Evolutionary conservation across 2,113 vertebrate species (phyloP).

Genomic region (Oryzias celebensis): DNA sequence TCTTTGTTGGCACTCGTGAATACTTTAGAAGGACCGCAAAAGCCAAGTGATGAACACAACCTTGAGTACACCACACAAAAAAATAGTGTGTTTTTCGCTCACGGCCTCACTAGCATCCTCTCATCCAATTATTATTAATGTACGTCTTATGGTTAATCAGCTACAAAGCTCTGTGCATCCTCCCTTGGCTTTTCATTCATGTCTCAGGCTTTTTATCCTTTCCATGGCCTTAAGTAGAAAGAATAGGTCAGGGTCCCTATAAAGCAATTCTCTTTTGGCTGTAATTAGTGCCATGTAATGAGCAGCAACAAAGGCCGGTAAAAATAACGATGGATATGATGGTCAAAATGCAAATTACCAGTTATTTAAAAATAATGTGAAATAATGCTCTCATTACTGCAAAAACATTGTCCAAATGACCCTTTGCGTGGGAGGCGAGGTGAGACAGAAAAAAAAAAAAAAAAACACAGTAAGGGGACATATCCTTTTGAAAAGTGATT

Average conservation of each 20-base stretch:
- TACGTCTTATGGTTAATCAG: conserved; percentile 76
- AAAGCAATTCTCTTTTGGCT: conserved; percentile 73
- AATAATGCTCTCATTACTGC: conserved; percentile 48
- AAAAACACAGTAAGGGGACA: conserved; percentile 37
- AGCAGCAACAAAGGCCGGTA: conserved; percentile 66
- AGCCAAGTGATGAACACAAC: conserved; percentile 40
- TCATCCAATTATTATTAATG: conserved; percentile 79
- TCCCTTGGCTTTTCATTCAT: conserved; percentile 55
- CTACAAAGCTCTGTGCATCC: conserved; percentile 59
- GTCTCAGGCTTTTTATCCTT: conserved; percentile 40
- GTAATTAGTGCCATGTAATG: conserved; percentile 77
- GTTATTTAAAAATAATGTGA: conserved; percentile 58
- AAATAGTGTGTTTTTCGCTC: conserved; percentile 55
- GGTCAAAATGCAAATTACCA: conserved; percentile 55
- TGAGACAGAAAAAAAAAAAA: background rate
- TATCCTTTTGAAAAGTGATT: conserved; percentile 66
- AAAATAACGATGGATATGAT: conserved; percentile 59
- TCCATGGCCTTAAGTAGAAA: conserved; percentile 67
- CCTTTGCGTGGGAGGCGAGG: background rate
- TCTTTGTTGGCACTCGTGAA: conserved; percentile 43
- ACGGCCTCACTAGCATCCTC: conserved; percentile 56
- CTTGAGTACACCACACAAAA: conserved; percentile 19
- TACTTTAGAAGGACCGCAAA: conserved; percentile 36
- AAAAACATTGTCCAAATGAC: conserved; percentile 15
- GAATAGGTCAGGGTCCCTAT: conserved; percentile 77